Percentiles rank a stretch among this genome's conserved stretches.
These are phyloP conservation scores for Bombyx huttoni DNA, from an alignment of 2,888 invertebrate genomes.

Conservation along the genomic window DNA sequence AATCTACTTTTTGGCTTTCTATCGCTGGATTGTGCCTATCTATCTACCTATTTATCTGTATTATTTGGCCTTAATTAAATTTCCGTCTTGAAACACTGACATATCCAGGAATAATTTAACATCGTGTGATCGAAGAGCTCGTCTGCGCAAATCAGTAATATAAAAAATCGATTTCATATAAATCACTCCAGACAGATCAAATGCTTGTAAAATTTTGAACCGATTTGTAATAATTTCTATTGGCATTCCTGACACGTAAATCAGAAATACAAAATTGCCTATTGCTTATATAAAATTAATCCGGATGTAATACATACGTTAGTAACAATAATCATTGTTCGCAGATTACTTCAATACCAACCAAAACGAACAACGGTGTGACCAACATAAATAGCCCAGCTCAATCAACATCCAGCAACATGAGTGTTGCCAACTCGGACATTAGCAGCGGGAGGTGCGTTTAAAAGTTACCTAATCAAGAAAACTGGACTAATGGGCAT, in stretches of 20 bases:
- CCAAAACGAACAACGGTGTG: slow-evolving; percentile 39
- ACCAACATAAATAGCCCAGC: slow-evolving; percentile 33
- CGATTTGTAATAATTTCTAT: no score
- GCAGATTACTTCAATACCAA: slow-evolving; percentile 59
- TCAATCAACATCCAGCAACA: slow-evolving; percentile 42
- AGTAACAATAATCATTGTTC: background rate
- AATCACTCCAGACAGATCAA: no score
- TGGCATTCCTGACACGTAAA: no score
- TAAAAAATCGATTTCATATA: no score
- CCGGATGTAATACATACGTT: background rate
- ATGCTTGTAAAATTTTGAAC: no score
- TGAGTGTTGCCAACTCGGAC: slow-evolving; percentile 56
- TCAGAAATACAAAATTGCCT: background rate
- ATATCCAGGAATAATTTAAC: no score
- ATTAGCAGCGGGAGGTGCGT: slow-evolving; percentile 62
- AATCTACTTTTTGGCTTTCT: background rate
- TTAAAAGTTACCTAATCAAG: background rate
- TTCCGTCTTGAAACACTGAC: no score
- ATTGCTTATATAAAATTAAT: background rate
- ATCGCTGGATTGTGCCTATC: no score
- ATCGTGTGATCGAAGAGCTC: no score
- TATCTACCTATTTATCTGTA: no score
- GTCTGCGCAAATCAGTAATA: no score
- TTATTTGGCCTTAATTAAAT: no score
- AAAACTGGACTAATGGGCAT: background rate